phyloP scores from a whole-genome alignment of 2,888 invertebrate species.

The Heliconius sara region DNA sequence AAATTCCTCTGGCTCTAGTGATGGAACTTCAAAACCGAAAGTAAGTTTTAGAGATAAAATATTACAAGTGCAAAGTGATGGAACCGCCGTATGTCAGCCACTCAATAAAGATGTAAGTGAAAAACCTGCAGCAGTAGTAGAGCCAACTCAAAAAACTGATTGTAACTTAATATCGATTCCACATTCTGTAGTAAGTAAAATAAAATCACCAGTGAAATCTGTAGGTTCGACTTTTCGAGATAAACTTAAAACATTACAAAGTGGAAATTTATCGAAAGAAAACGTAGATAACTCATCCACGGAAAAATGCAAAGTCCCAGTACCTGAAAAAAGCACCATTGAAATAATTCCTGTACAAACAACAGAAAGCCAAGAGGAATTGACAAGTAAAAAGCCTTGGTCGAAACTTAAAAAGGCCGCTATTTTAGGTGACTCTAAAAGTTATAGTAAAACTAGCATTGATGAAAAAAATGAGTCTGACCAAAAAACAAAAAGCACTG shows the following conservation, averaged over 20 bases:
- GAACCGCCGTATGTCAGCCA: constrained; percentile 77
- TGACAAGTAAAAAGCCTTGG: constrained; percentile 87
- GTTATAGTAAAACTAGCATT: constrained; percentile 67
- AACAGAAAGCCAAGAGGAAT: constrained; percentile 66
- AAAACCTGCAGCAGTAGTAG: constrained; percentile 75
- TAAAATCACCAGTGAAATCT: constrained; percentile 80
- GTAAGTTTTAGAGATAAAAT: constrained; percentile 86
- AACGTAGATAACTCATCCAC: constrained; percentile 53
- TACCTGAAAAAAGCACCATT: constrained; percentile 62
- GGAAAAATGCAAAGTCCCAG: constrained; percentile 64
- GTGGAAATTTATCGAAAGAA: constrained; percentile 66
- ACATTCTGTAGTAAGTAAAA: constrained; percentile 81
- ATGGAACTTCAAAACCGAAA: constrained; percentile 79
- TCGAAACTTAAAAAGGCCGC: constrained; percentile 90
- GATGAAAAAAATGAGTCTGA: constrained; percentile 68
- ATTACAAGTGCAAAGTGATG: constrained; percentile 83
- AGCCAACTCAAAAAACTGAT: constrained; percentile 77
- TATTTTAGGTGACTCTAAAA: constrained; percentile 82
- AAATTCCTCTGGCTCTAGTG: constrained; percentile 78
- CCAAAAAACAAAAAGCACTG: constrained; percentile 54
- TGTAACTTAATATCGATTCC: constrained; percentile 79
- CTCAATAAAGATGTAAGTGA: constrained; percentile 72
- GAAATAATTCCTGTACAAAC: constrained; percentile 66
- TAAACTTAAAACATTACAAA: constrained; percentile 78
- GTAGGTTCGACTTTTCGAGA: constrained; percentile 79